Base-by-base conservation (phyloP, 37 sponge, comb jelly and placozoan genomes). In the Beroe forskalii region DNA sequence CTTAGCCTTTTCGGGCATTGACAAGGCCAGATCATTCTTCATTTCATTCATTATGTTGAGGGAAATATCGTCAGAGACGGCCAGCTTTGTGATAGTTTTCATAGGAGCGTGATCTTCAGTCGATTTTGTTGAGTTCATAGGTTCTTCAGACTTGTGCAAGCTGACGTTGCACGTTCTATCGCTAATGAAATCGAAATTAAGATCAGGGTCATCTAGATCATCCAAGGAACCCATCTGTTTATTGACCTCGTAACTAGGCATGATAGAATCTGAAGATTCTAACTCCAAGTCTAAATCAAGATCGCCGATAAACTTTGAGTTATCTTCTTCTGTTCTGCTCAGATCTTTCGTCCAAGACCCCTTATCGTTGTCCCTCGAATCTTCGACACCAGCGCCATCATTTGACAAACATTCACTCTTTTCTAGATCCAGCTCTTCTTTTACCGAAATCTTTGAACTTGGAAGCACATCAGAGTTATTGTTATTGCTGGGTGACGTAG, bases 41-140 rank as follows among this genome's bases (percentile, higher is more conserved):
- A 69, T 69, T 17, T 69, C 72, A 37, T 69, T 69, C 72, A 69
- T 69, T 35, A 69, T 69, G 38, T 69, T 69, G 1, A 69, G 38
- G 17, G 72, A 69, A 6, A 69, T 69, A 36, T 69, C 72, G 19
- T 69, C 72, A 36, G 72, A 69, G 19, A 69, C 72, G 32, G 72
- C 72, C 1, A 69, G 72, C 32, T 69, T 69, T 9, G 72, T 69
- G 33, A 69, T 32, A 3, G 72, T 69, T 37, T 69, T 32, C 6
- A 17, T 14, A 32, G 72, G 38, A 28, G 17, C 17, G 6, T 69
- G 33, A 32, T 69, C 72, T 32, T 27, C 35, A 35, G 36, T 27
- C 14, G 17, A 14, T 1, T 32, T 32, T 1, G 38, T 2, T 14
- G 32, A 32, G 0, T 2, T 0, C 9, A 32, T 27, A 6, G 12